Evolutionary conservation across 2,888 invertebrate species (phyloP), one percentile per base, ranked within the genome.

Genomic region (Ormyrus pomaceus): DNA sequence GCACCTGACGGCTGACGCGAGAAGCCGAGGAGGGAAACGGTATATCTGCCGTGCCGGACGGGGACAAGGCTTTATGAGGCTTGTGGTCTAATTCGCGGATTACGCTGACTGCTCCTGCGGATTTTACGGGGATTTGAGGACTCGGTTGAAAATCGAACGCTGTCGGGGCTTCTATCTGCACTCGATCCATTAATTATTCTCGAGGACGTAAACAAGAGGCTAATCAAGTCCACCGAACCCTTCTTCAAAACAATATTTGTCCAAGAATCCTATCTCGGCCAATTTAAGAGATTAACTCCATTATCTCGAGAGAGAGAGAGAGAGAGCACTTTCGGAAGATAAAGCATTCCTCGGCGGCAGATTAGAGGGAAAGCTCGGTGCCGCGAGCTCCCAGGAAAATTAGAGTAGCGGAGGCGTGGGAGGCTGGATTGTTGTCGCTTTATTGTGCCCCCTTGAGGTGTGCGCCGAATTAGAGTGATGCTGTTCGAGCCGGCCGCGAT

Each of bases 281-380:
- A 34, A 34, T 34, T 34, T 34, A 34, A 34, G 34, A 34, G 34
- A 34, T 34, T 34, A 34, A 34, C 34, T 34, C 34, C 34, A 34
- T 34, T 34, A 34, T 34, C 34, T 13, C 5, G 59, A 13, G 59
- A 59, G 7, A 59, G 19, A 19, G 59, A 59, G 13, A 59, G 59
- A 6, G 59, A 62, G 46, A 45, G 59, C 59, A 34, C 34, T 34
- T 34, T 34, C 34, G 34, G 11, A 11, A 11, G 56, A 56, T 56
- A 56, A 59, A 13, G 59, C 13, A 7, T 34, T 59, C 7, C 59
- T 10, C 62, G 62, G 46, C 46, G 45, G 46, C 34, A 66, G 19
- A 66, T 66, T 53, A 66, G 66, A 53, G 51, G 51, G 66, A 53
- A 66, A 66, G 34, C 51, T 50, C 51, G 45, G 62, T 0, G 59